Evolutionary conservation across 2,888 invertebrate genomes (phyloP).

Genomic region (Synergus umbraculus): DNA sequence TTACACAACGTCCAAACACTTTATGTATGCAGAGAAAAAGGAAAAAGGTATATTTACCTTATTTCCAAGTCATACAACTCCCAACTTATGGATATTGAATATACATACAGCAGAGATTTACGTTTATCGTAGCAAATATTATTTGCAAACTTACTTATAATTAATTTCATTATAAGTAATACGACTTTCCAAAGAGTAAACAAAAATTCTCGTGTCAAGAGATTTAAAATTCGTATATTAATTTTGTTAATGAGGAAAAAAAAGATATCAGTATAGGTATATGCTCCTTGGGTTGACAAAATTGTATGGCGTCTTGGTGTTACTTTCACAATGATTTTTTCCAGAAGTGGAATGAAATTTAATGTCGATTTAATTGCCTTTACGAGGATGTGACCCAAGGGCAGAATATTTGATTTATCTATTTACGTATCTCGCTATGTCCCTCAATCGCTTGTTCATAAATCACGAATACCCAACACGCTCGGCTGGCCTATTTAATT

Average conservation of each 20-base stretch:
- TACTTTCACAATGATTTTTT: neutral
- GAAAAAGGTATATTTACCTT: conserved; percentile 4
- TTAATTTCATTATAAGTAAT: neutral
- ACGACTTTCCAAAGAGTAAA: neutral
- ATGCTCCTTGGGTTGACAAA: neutral
- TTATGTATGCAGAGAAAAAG: neutral
- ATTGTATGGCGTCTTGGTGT: neutral
- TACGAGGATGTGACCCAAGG: conserved; percentile 1
- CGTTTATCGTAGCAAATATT: conserved; percentile 10
- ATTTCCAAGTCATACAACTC: neutral
- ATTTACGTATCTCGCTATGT: conserved; percentile 5
- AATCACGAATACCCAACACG: conserved; percentile 34
- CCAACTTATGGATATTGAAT: neutral
- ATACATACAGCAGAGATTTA: neutral
- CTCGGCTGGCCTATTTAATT: conserved; percentile 53
- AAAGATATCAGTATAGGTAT: neutral
- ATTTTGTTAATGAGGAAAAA: neutral
- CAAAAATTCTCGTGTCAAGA: neutral
- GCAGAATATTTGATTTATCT: conserved; percentile 10
- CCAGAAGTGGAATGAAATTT: neutral
- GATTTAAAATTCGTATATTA: neutral
- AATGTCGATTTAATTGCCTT: conserved; percentile 6
- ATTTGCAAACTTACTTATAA: neutral
- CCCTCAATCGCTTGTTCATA: conserved; percentile 35
- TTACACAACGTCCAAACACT: conserved; percentile 31